These are phyloP conservation scores for Mystacides longicornis DNA, from an alignment of 2,888 invertebrate species.

Conservation along the genomic window DNA sequence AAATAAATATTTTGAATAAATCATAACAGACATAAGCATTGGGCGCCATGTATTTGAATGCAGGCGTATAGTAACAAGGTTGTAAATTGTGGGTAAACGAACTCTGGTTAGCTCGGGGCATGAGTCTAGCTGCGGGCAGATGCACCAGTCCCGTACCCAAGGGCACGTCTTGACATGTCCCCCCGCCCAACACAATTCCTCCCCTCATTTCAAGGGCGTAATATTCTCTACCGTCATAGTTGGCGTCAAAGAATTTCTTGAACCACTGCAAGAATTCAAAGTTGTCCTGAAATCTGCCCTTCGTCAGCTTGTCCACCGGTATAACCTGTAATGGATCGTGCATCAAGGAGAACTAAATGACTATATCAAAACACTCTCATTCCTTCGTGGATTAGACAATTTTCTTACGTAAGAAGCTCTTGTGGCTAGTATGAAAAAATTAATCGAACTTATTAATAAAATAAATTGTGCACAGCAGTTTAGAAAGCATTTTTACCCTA, in stretches of 20 bases:
- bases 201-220: slow-evolving; percentile 85
- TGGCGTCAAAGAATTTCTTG: slow-evolving; percentile 99
- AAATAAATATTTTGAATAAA: no score
- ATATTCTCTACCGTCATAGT: slow-evolving; percentile 97
- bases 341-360: no score
- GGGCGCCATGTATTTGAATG: no score
- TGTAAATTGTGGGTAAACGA: slow-evolving; percentile 1
- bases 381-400: no score
- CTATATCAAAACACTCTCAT: no score
- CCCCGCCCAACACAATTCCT: slow-evolving; percentile 71
- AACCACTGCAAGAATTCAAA: slow-evolving; percentile 99
- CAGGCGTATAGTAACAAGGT: no score
- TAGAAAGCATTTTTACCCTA: no score
- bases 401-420: no score
- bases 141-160: slow-evolving; percentile 37
- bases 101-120: slow-evolving; percentile 27
- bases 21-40: no score
- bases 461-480: no score
- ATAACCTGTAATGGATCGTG: slow-evolving; percentile 69
- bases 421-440: no score
- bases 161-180: slow-evolving; percentile 41
- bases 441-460: no score
- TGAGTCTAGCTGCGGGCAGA: slow-evolving; percentile 27
- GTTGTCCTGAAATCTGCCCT: slow-evolving; percentile 99
- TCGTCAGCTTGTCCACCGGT: slow-evolving; percentile 97